Evolutionary conservation across 2,113 vertebrate genomes (phyloP).

Genomic region (Rhodinocichla rosea): DNA sequence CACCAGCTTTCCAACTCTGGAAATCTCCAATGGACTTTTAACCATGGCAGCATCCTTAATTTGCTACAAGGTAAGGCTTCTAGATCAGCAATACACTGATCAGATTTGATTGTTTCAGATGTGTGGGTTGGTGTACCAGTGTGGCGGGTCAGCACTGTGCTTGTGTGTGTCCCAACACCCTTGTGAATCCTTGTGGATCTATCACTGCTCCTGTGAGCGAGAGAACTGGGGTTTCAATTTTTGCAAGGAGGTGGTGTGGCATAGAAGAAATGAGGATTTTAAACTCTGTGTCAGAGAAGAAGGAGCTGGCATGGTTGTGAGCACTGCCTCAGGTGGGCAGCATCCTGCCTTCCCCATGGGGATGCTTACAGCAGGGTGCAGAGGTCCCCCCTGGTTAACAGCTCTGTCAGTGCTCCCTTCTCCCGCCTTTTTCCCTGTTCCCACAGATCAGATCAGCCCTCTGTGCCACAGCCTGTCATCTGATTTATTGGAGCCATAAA

Average conservation of each 20-base stretch:
- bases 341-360: background rate
- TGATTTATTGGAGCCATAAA: slow-evolving; percentile 57
- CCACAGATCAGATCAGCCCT: background rate
- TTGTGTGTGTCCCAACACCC: rapidly evolving
- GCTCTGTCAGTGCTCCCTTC: background rate
- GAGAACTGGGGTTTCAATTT: background rate
- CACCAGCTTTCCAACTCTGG: background rate
- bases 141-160: background rate
- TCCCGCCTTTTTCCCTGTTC: background rate
- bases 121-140: background rate
- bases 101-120: background rate
- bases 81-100: background rate
- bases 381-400: background rate
- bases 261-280: background rate
- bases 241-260: background rate
- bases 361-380: background rate
- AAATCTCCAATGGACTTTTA: background rate
- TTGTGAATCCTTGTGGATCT: background rate
- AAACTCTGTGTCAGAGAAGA: background rate
- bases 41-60: background rate
- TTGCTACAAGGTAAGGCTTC: background rate
- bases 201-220: background rate
- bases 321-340: background rate
- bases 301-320: background rate
- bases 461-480: background rate